Base-by-base conservation (phyloP, 2,113 vertebrate species). In the Fregata magnificens region DNA sequence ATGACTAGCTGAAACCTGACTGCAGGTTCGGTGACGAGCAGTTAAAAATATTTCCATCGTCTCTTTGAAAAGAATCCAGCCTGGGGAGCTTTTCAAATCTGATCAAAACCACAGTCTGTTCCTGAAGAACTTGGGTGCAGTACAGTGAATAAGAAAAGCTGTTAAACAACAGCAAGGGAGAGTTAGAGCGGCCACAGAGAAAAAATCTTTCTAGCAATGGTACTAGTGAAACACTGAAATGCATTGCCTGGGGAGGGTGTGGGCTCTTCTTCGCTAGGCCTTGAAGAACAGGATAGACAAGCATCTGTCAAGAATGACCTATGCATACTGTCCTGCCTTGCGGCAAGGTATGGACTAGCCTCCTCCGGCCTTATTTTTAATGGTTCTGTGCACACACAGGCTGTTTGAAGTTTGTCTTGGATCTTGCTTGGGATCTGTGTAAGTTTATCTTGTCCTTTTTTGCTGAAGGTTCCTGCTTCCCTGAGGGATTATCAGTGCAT, bases 391-490 rank as follows among this genome's bases (percentile, higher is more conserved):
- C 72, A 84, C 74, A 94, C 59, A 61, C 9, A 67, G 45, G n/a
- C 82, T 88, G 86, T 93, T 95, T 96, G 92, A 95, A 95, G 92
- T 94, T 86, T 95, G 82, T 92, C 69, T 90, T 83, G 59, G 50
- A 96, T 95, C 95, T 97, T 96, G 59, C 88, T 86, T 78, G 77
- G 63, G 52, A 90, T 95, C 96, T 95, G 1, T 72, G 29, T 84
- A 67, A n/a, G 77, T 93, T 94, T 88, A 84, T 95, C 80, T 81
- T 88, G 69, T 74, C 59, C n/a, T 55, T 94, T 74, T 89, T 82
- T 42, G 1, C 72, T 89, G 70, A 94, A 91, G 69, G 83, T 92
- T 95, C 26, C 24, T 82, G n/a, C 50, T 92, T 89, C 80, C 61
- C 92, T 76, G 56, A 32, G 80, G 77, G 77, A 36, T 95, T 93